These are phyloP conservation scores for Iguana delicatissima DNA, from an alignment of 2,797 vertebrate species.

Conservation along the genomic window DNA sequence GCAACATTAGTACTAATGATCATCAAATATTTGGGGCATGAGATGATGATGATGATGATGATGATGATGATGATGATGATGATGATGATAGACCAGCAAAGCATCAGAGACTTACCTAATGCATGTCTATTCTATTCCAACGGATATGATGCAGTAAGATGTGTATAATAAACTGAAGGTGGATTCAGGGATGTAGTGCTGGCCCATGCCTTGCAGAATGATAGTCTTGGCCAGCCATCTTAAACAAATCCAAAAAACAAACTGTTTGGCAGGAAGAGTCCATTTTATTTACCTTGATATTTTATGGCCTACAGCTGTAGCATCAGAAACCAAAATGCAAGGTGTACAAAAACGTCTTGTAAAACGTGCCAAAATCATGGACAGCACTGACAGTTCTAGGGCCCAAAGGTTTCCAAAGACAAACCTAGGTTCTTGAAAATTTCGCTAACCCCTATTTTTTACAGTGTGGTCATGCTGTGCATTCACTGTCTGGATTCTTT, in stretches of 20 bases:
- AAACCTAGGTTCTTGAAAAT: background rate
- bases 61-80: no score
- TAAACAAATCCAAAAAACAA: slow-evolving; percentile 25
- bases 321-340: background rate
- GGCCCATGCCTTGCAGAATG: slow-evolving; percentile 9
- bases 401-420: background rate
- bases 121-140: background rate
- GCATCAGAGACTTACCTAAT: background rate
- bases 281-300: slow-evolving; percentile 11
- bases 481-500: background rate
- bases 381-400: background rate
- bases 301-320: background rate
- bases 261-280: background rate
- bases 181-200: background rate
- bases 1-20: no score
- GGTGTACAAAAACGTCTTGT: background rate
- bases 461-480: background rate
- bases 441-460: background rate
- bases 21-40: no score
- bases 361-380: background rate
- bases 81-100: no score
- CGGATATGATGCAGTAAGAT: background rate
- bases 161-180: background rate
- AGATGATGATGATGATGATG: no score
- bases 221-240: slow-evolving; percentile 8